phyloP scores from a whole-genome alignment of 2,888 invertebrate genomes.

The Drosophila fungiperda region DNA sequence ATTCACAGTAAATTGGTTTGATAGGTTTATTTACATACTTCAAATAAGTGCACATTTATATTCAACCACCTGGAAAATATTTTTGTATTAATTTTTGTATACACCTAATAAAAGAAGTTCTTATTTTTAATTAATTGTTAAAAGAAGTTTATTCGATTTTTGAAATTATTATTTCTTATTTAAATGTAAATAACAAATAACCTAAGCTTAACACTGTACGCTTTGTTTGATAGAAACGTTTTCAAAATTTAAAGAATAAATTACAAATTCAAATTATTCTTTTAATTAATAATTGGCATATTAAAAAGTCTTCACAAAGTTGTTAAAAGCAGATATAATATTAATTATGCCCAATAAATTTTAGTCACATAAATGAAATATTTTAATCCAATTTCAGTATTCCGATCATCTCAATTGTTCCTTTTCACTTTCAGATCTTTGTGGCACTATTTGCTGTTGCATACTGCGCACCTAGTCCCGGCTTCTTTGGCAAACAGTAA shows the following conservation, averaged over 20 bases:
- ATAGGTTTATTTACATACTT: neutral
- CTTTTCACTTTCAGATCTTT: conserved; percentile 71
- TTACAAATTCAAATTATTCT: neutral
- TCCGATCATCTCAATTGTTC: neutral
- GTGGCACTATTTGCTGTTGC: conserved; percentile 80
- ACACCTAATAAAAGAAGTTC: neutral
- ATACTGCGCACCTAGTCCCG: conserved; percentile 81
- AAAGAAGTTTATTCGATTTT: neutral
- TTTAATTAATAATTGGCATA: no score
- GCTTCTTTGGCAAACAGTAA: conserved; percentile 84
- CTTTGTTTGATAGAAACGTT: no score
- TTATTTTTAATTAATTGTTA: no score
- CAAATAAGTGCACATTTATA: neutral
- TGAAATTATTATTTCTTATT: neutral
- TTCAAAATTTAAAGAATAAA: neutral
- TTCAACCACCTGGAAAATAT: neutral
- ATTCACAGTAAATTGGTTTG: neutral
- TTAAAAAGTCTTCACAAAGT: neutral
- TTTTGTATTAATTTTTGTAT: neutral
- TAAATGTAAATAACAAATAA: neutral
- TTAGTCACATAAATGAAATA: neutral
- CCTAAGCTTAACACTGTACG: no score
- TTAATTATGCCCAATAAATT: neutral
- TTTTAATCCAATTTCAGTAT: neutral
- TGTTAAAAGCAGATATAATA: neutral